phyloP scores from a whole-genome alignment of 2,797 vertebrate species.

The Enteromius radiatus region DNA sequence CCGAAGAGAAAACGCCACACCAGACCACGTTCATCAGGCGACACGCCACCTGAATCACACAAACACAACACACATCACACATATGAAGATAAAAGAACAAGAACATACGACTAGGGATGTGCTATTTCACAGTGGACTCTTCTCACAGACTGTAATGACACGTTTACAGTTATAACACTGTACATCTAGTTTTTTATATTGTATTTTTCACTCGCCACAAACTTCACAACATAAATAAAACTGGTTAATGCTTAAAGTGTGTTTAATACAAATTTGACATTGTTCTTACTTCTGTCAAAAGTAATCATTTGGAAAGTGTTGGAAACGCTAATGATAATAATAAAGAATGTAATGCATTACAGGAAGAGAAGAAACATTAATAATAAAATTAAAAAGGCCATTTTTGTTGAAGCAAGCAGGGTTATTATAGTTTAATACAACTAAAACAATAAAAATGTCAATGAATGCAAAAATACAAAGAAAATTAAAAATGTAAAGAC shows the following conservation, averaged over 20 bases:
- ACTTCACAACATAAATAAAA: neutral
- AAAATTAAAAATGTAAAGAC: too few species aligned
- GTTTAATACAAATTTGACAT: neutral
- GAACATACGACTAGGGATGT: neutral
- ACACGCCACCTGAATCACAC: conserved; percentile 73
- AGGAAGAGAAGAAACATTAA: too few species aligned
- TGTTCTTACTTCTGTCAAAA: too few species aligned
- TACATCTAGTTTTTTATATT: neutral
- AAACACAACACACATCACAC: neutral
- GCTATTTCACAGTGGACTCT: neutral
- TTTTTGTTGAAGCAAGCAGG: too few species aligned
- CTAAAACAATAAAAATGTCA: too few species aligned
- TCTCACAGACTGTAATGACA: neutral
- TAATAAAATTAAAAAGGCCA: too few species aligned
- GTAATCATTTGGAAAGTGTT: too few species aligned
- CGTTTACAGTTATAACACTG: neutral
- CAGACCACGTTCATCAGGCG: conserved; percentile 75
- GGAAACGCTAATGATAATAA: too few species aligned
- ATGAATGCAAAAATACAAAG: too few species aligned
- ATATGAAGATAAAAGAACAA: neutral
- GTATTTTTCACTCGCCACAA: neutral
- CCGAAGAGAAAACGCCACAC: conserved; percentile 85
- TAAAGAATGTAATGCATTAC: too few species aligned
- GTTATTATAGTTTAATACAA: too few species aligned
- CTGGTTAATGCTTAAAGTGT: neutral